A percentile compares a stretch with the other conserved stretches of the same genome.
phyloP scores from a whole-genome alignment of 2,888 invertebrate species.

The Trichogramma evanescens region DNA sequence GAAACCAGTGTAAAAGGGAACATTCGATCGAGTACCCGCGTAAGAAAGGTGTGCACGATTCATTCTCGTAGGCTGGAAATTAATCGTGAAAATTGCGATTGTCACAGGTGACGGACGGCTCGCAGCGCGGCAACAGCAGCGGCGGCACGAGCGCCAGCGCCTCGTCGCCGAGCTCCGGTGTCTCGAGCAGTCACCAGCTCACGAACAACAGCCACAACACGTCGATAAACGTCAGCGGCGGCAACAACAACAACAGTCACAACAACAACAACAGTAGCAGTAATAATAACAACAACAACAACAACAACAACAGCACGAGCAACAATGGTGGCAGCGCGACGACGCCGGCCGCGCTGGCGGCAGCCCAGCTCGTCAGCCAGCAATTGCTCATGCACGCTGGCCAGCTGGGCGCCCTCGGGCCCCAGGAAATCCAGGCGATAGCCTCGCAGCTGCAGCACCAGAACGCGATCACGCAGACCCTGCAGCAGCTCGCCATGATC shows the following conservation, averaged over 20 bases:
- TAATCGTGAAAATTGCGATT: too few relatives aligned
- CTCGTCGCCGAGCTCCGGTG: constrained; percentile 48
- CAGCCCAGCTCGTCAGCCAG: constrained; percentile 45
- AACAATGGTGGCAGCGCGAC: constrained; percentile 11
- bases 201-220: constrained; percentile 38
- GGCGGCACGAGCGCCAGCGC: constrained; percentile 47
- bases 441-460: constrained; percentile 58
- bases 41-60: too few relatives aligned
- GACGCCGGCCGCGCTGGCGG: constrained; percentile 43
- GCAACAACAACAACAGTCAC: constrained; percentile 28
- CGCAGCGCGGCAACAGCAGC: constrained; percentile 46
- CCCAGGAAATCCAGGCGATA: constrained; percentile 48
- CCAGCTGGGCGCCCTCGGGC: constrained; percentile 37
- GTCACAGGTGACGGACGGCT: constrained; percentile 48
- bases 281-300: constrained; percentile 22
- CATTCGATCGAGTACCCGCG: too few relatives aligned
- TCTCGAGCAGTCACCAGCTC: constrained; percentile 43
- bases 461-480: constrained; percentile 57
- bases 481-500: constrained; percentile 62
- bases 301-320: constrained; percentile 32
- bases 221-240: constrained; percentile 24
- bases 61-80: too few relatives aligned
- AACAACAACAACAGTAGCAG: constrained; percentile 30
- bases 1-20: too few relatives aligned
- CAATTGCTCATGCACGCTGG: constrained; percentile 45